phyloP scores from a whole-genome alignment of 1,140 invertebrate genomes.

The Drosophila nigrodunni region DNA sequence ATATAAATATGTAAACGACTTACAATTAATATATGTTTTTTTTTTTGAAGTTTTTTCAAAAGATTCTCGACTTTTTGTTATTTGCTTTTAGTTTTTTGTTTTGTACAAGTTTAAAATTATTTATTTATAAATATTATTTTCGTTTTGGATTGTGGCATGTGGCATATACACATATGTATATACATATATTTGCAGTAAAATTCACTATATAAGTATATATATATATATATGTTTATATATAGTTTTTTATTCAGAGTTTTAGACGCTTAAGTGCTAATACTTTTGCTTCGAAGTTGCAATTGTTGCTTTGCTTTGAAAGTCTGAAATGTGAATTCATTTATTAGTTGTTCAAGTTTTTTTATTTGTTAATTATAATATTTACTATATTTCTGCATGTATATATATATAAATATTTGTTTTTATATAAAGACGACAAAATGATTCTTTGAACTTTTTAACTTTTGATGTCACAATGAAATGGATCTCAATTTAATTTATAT shows the following conservation, averaged over 20 bases:
- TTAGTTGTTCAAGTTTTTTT: constrained; percentile 40
- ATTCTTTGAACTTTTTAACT: constrained; percentile 73
- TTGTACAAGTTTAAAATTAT: constrained; percentile 49
- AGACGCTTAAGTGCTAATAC: constrained; percentile 38
- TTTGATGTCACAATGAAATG: constrained; percentile 44
- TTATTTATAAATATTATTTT: constrained; percentile 56
- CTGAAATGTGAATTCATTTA: constrained; percentile 78
- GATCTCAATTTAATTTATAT: constrained; percentile 24
- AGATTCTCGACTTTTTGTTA: constrained; percentile 28
- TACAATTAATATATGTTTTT: constrained; percentile 36
- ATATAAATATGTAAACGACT: constrained; percentile 12
- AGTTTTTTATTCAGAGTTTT: constrained; percentile 31
- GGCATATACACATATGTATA: constrained; percentile 22
- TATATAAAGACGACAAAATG: constrained; percentile 77
- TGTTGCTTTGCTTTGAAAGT: constrained; percentile 70
- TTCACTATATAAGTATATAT: constrained; percentile 59
- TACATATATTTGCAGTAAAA: constrained; percentile 64
- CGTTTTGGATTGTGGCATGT: constrained; percentile 67
- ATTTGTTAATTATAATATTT: constrained; percentile 33
- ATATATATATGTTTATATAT: constrained; percentile 9
- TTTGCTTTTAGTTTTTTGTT: constrained; percentile 25
- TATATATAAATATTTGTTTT: constrained; percentile 49
- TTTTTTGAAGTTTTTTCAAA: constrained; percentile 44
- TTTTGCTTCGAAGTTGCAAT: constrained; percentile 35
- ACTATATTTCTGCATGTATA: constrained; percentile 30